Evolutionary conservation across 1,140 invertebrate genomes (phyloP), one percentile per base, ranked within the genome.

Genomic region (Condylostylus longicornis): DNA sequence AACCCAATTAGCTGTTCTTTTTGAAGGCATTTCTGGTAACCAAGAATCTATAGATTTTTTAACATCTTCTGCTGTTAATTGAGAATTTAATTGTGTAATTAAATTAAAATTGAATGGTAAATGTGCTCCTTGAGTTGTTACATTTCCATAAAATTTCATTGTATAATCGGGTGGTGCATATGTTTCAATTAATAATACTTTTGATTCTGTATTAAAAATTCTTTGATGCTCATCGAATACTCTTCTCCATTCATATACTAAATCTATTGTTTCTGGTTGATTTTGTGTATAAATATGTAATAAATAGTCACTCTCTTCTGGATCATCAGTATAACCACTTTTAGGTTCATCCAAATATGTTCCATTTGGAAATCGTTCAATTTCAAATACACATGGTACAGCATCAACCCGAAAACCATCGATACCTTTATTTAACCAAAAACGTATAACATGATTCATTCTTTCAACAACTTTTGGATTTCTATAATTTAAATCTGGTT

Each of bases 401-500:
- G 74, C 72, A 42, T 79, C 72, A 14, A 82, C 56, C 35, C 79
- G 61, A 58, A 83, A 81, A 5, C 80, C 81, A 49, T 75, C 71
- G 0, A 81, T 70, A 33, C 78, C 79, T 48, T 66, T 66, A 2
- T 68, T 61, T 27, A 83, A 46, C 81, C 81, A 83, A 57, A 72
- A 82, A 27, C 58, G 53, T 8, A 81, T 54, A 10, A 77, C 63
- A 7, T 72, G 56, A 73, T 79, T 38, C 58, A 82, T 70, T 50
- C 72, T 74, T 43, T 70, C 45, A 2, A 65, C 53, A 2, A 82
- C 68, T n/a, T 44, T 42, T 8, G 60, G 49, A 50, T 72, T 71
- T n/a, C 68, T 55, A 45, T 72, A 76, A 58, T 83, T 82, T 7
- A 83, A 61, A 47, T 83, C 79, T 2, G 79, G 78, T 51, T 81